Percentiles rank a stretch among this genome's conserved stretches.
These are phyloP conservation scores for Halcyon senegalensis DNA, from an alignment of 2,113 vertebrate genomes.

Conservation along the genomic window DNA sequence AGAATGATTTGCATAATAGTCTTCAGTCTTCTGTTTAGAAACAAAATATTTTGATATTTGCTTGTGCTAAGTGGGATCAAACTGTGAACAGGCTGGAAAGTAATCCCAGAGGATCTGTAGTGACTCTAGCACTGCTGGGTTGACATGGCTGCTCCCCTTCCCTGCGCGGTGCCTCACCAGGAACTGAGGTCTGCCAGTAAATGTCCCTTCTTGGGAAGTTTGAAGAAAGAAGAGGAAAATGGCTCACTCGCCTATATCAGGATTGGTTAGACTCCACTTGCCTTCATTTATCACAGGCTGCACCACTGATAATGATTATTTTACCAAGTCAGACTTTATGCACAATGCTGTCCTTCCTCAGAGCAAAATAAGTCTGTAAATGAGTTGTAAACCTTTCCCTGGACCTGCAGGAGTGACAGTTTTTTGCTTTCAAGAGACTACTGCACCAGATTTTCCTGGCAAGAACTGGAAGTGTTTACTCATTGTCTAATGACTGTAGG, in stretches of 20 bases:
- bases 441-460: neutral
- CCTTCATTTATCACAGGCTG: neutral
- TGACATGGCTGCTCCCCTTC: neutral
- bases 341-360: neutral
- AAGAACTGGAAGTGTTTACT: neutral
- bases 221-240: neutral
- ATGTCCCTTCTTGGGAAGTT: neutral
- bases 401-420: neutral
- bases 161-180: neutral
- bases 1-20: slow-evolving; percentile 45
- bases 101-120: neutral
- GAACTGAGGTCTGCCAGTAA: neutral
- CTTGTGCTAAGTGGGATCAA: slow-evolving; percentile 32
- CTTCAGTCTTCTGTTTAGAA: slow-evolving; percentile 51
- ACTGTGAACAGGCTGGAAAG: neutral
- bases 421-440: neutral
- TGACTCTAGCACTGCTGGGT: neutral
- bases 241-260: fast-evolving
- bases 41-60: slow-evolving; percentile 37
- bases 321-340: neutral
- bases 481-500: too few species aligned
- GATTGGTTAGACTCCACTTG: neutral
- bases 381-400: neutral
- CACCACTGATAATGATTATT: neutral
- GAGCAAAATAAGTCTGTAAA: neutral